These are phyloP conservation scores for Pseudochirops cupreus DNA, from an alignment of 2,797 vertebrate genomes.

Conservation along the genomic window DNA sequence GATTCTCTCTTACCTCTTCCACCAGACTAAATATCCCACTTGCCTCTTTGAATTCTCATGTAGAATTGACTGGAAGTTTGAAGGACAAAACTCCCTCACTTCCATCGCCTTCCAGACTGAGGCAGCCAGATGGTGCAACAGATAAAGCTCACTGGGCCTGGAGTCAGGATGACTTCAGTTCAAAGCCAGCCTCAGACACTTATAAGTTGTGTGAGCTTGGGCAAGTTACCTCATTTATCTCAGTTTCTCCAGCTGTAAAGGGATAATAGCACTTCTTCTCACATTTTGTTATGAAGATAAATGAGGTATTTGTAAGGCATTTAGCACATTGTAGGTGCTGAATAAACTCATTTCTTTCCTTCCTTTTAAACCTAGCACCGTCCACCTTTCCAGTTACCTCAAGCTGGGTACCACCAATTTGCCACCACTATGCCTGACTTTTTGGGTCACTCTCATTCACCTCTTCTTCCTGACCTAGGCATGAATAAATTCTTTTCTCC, in stretches of 20 bases:
- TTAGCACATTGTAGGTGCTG: neutral
- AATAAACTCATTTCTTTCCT: neutral
- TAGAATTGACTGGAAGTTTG: neutral
- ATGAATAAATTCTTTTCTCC: neutral
- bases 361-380: neutral
- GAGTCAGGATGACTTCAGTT: neutral
- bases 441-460: neutral
- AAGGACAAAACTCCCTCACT: neutral
- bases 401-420: neutral
- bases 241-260: neutral
- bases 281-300: neutral
- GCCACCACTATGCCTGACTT: neutral
- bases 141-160: rapidly evolving
- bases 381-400: neutral
- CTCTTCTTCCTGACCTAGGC: neutral
- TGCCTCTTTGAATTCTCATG: neutral
- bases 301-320: neutral
- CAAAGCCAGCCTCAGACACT: neutral
- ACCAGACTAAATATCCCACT: neutral
- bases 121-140: neutral
- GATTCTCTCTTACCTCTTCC: neutral
- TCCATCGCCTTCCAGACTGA: neutral
- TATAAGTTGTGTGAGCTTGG: neutral
- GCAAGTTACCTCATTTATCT: neutral
- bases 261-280: neutral